phyloP scores from a whole-genome alignment of 2,888 invertebrate species.

The Exocentrus adspersus region DNA sequence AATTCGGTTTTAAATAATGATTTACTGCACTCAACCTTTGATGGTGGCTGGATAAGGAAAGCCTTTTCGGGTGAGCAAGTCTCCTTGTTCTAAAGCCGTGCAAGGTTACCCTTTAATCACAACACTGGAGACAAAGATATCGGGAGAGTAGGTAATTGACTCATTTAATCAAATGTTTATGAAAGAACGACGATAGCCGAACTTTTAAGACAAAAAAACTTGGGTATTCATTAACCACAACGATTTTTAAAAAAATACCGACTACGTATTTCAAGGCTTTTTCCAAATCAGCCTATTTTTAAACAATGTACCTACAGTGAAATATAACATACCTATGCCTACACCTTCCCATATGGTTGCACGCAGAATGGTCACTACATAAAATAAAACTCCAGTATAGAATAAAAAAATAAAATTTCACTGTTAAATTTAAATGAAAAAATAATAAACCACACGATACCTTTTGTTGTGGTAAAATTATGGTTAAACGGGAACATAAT shows the following conservation, averaged over 20 bases:
- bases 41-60: constrained; percentile 50
- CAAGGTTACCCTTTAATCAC: constrained; percentile 34
- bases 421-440: constrained; percentile 21
- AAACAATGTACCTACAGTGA: no score
- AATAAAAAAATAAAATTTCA: neutral
- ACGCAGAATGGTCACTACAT: constrained; percentile 6
- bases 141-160: no score
- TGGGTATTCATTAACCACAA: no score
- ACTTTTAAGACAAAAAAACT: no score
- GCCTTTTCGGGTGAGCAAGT: constrained; percentile 38
- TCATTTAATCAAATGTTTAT: no score
- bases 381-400: no score
- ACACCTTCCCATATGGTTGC: no score
- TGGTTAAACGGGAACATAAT: neutral
- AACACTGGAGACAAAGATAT: constrained; percentile 16
- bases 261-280: no score
- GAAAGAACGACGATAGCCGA: no score
- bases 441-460: neutral
- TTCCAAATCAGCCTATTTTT: no score
- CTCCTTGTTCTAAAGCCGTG: constrained; percentile 36
- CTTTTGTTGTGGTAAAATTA: constrained; percentile 7
- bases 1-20: constrained; percentile 59
- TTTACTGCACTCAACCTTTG: constrained; percentile 51
- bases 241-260: no score
- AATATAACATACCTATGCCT: no score